Evolutionary conservation across 2,113 vertebrate species (phyloP).

Genomic region (Ariopsis seemanni): DNA sequence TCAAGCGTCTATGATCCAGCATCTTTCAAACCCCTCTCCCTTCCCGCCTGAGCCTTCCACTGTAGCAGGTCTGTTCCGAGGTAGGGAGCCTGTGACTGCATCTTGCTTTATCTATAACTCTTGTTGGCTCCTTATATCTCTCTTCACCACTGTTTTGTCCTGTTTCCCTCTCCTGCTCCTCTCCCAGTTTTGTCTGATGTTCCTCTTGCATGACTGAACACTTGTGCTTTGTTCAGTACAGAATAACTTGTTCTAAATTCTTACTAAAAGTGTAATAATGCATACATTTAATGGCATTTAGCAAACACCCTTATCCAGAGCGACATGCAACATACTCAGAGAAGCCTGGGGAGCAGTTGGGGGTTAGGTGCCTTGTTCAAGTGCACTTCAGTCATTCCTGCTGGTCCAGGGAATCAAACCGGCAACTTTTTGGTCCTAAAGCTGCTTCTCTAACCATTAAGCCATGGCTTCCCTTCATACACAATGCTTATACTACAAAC

Average conservation of each 20-base stretch:
- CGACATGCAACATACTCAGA: too few relatives aligned
- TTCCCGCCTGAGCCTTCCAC: constrained; percentile 82
- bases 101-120: constrained; percentile 32
- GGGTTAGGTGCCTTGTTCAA: too few relatives aligned
- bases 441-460: too few relatives aligned
- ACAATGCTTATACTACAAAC: background rate
- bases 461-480: too few relatives aligned
- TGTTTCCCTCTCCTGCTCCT: constrained; percentile 7
- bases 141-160: constrained; percentile 18
- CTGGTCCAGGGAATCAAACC: too few relatives aligned
- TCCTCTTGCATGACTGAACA: background rate
- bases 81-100: constrained; percentile 69
- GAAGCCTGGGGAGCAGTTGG: too few relatives aligned
- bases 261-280: background rate
- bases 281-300: background rate
- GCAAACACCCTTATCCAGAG: too few relatives aligned
- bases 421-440: too few relatives aligned
- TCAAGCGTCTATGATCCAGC: constrained; percentile 78
- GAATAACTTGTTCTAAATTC: background rate
- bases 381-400: too few relatives aligned
- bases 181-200: constrained; percentile 11
- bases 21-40: constrained; percentile 83
- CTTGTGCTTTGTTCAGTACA: background rate
- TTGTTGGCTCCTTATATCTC: constrained; percentile 8
- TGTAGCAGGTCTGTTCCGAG: constrained; percentile 90